Evolutionary conservation across 2,888 invertebrate genomes (phyloP).

Genomic region (Brachypalpus laphriformis): DNA sequence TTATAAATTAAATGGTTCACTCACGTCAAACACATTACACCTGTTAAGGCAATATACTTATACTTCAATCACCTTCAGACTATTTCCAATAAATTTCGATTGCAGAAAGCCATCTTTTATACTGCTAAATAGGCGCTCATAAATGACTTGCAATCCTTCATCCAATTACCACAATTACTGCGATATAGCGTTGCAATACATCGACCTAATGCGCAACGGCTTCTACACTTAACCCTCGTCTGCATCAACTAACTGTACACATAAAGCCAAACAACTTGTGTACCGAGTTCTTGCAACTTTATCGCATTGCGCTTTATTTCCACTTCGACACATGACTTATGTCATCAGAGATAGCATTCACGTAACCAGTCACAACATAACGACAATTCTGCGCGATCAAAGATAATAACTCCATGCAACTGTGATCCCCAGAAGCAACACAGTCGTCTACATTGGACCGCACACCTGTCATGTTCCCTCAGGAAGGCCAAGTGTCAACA

Average conservation of each 20-base stretch:
- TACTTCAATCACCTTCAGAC: neutral
- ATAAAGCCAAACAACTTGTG: neutral
- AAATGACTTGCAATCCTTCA: neutral
- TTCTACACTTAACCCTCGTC: neutral
- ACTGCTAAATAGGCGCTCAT: neutral
- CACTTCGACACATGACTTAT: conserved; percentile 43
- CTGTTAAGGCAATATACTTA: neutral
- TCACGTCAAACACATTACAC: neutral
- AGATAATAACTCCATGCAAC: conserved; percentile 4
- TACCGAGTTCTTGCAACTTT: neutral
- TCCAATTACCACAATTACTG: conserved; percentile 5
- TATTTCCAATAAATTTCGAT: neutral
- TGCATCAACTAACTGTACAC: conserved; percentile 21
- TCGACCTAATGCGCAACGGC: neutral
- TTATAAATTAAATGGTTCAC: neutral
- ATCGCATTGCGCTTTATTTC: conserved; percentile 6
- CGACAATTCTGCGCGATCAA: conserved; percentile 20
- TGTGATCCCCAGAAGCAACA: neutral
- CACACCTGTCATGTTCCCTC: conserved; percentile 6
- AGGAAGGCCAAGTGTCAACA: conserved; percentile 1
- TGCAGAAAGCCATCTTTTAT: neutral
- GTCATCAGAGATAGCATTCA: conserved; percentile 15
- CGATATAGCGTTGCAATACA: neutral
- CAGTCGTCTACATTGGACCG: neutral
- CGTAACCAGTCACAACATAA: conserved; percentile 9